phyloP scores from a whole-genome alignment of 2,888 invertebrate genomes.

The Allolobophora icterica region DNA sequence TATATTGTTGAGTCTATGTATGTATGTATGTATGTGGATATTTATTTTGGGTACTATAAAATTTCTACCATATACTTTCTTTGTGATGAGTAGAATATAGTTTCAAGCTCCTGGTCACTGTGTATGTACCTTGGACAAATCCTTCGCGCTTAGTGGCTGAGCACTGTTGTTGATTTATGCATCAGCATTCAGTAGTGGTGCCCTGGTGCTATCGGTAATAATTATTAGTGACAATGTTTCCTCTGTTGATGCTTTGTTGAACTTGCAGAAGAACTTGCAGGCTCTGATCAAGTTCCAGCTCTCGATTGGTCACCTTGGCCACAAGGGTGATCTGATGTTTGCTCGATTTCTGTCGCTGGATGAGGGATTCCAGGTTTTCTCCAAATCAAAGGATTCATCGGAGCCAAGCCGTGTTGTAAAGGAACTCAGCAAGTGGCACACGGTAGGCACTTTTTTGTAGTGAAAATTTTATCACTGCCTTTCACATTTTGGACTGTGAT shows the following conservation, averaged over 20 bases:
- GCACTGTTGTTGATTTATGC: background rate
- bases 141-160: background rate
- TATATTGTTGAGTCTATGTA: background rate
- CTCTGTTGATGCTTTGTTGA: too few relatives aligned
- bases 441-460: constrained; percentile 50
- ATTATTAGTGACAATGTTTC: background rate
- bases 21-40: background rate
- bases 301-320: constrained; percentile 73
- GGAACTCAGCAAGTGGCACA: constrained; percentile 81
- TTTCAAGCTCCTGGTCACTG: background rate
- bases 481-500: too few relatives aligned
- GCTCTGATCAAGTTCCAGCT: constrained; percentile 79
- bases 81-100: background rate
- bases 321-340: constrained; percentile 79
- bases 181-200: background rate
- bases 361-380: constrained; percentile 74
- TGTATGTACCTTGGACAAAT: background rate
- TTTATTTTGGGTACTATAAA: background rate
- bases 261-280: constrained; percentile 74
- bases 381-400: constrained; percentile 69
- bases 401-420: constrained; percentile 68
- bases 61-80: background rate
- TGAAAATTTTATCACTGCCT: background rate
- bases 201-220: too few relatives aligned
- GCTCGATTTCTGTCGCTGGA: constrained; percentile 78